Evolutionary conservation across 1,140 invertebrate genomes (phyloP).

Genomic region (Papilio aristodemus): DNA sequence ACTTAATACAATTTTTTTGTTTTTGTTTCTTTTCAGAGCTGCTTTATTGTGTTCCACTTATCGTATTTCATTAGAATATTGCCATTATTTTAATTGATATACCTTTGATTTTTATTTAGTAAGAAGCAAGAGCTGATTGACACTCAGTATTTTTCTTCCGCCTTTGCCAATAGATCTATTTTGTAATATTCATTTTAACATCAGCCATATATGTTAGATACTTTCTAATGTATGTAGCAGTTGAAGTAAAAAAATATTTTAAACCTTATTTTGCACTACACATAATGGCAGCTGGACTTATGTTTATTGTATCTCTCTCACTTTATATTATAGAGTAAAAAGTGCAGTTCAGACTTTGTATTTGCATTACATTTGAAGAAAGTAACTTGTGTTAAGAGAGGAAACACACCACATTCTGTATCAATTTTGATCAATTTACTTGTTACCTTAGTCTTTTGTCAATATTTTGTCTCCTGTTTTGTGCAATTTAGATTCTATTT

Average conservation of each 20-base stretch:
- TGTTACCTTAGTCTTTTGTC: background rate
- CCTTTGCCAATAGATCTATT: background rate
- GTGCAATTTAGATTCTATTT: background rate
- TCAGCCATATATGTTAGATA: background rate
- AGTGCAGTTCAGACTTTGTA: slow-evolving; percentile 1
- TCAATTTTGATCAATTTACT: background rate
- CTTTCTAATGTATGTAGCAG: slow-evolving; percentile 4
- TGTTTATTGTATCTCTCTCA: background rate
- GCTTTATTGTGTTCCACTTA: background rate
- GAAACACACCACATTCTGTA: background rate
- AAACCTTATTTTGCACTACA: background rate
- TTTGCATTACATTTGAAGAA: slow-evolving; percentile 4
- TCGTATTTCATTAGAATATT: background rate
- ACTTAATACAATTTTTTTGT: background rate
- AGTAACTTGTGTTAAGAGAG: background rate
- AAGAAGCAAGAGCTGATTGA: background rate
- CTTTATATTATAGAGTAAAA: background rate
- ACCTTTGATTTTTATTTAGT: background rate
- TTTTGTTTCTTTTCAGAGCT: slow-evolving; percentile 1
- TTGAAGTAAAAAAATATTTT: background rate
- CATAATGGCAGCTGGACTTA: background rate
- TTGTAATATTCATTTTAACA: background rate
- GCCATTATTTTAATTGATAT: background rate
- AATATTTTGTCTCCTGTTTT: background rate
- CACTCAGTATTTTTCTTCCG: background rate